A percentile compares a stretch with the other conserved stretches of the same genome.
These are phyloP conservation scores for Phylloscopus collybita DNA, from an alignment of 2,797 vertebrate genomes.

Conservation along the genomic window DNA sequence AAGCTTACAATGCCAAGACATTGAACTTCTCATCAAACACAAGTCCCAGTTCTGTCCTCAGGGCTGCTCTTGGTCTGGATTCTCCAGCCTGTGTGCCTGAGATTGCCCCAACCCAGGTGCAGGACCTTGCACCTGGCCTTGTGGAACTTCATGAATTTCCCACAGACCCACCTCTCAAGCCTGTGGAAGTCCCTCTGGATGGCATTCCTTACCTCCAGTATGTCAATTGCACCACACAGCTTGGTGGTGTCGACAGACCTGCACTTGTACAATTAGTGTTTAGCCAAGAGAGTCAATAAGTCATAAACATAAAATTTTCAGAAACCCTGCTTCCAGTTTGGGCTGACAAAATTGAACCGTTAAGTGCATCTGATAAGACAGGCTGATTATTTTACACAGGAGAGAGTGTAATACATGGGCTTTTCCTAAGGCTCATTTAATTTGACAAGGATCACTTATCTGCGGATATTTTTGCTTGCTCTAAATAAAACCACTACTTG, in stretches of 20 bases:
- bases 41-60: fast-evolving
- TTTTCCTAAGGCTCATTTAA: not conserved
- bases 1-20: not conserved
- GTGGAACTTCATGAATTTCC: not conserved
- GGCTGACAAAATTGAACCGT: not conserved
- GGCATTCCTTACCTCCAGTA: not conserved
- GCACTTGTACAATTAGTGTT: not conserved
- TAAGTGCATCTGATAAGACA: not conserved
- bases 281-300: not conserved
- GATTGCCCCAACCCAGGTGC: not conserved
- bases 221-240: not conserved
- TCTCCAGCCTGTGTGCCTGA: not conserved
- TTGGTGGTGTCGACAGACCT: not conserved
- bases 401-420: not conserved
- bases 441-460: not conserved
- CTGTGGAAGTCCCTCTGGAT: not conserved
- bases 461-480: not conserved
- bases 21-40: not conserved
- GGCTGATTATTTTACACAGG: not conserved
- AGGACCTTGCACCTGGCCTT: not conserved
- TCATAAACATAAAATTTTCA: not conserved
- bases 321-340: not conserved
- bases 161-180: not conserved
- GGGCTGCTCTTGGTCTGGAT: not conserved
- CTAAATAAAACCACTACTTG: not conserved